These are phyloP conservation scores for Oxyscelio sp. DNA, from an alignment of 2,888 invertebrate genomes.

Conservation along the genomic window DNA sequence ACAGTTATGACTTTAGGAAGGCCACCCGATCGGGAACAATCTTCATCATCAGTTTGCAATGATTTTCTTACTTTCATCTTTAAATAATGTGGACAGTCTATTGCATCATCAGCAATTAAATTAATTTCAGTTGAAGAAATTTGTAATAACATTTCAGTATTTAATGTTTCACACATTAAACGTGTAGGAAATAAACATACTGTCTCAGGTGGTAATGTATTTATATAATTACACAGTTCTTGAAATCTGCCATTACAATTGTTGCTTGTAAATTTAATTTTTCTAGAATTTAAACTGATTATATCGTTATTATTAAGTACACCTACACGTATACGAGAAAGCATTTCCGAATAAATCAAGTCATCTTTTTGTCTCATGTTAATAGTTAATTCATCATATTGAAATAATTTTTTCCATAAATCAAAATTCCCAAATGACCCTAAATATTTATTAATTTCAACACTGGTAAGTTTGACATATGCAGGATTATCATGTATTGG, in stretches of 20 bases:
- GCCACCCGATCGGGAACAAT: constrained; percentile 20
- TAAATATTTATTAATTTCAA: constrained; percentile 75
- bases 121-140: constrained; percentile 29
- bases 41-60: constrained; percentile 22
- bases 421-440: constrained; percentile 75
- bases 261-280: background rate
- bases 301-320: background rate
- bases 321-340: constrained; percentile 17
- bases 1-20: constrained; percentile 21
- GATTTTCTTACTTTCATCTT: constrained; percentile 43
- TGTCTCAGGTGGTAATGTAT: constrained; percentile 49
- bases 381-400: constrained; percentile 80
- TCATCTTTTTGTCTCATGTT: constrained; percentile 78
- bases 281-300: constrained; percentile 18
- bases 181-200: constrained; percentile 78
- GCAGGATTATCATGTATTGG: constrained; percentile 79
- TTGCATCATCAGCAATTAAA: constrained; percentile 61
- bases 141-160: constrained; percentile 23
- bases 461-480: constrained; percentile 72
- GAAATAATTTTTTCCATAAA: constrained; percentile 80
- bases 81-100: constrained; percentile 69
- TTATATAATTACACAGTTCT: constrained; percentile 29
- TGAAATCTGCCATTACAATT: constrained; percentile 53
- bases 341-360: too few species aligned
- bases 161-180: constrained; percentile 70